Base-by-base conservation (phyloP, 2,888 invertebrate species). In the Agrochola lychnidis region DNA sequence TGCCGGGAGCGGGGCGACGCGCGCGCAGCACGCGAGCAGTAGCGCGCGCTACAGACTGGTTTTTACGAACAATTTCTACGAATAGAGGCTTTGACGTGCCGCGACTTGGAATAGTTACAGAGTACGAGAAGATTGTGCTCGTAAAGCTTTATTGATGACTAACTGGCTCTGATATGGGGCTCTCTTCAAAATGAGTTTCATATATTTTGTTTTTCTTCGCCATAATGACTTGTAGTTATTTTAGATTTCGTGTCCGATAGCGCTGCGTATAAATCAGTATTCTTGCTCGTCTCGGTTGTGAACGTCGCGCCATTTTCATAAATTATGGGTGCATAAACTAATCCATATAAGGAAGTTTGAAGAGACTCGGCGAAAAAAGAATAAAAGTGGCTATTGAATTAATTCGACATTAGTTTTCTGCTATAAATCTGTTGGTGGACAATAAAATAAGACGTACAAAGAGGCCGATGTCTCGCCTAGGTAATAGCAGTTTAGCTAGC, bases 21-120 rank as follows among this genome's bases (percentile, higher is more conserved):
- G 92, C 92, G 95, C 94, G 86, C 90, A 90, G 94, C 95, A 94
- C 96, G 94, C 95, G 95, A 93, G 92, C 93, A 84, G 93, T 93
- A 94, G 95, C 96, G 95, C 94, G 96, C 95, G 95, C 94, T 89
- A 90, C 89, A 89, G 92, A 94, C 95, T 93, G 91, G 95, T 95
- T 95, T 94, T 93, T 94, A 94, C 92, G 86, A 90, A 93, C 92
- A 89, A 93, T 92, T 96, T 95, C 96, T 95, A 95, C 94, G 96
- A 95, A 95, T 92, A 93, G 92, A 91, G 90, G 92, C 96, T 96
- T 96, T 96, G 96, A 95, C 93, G 92, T 91, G 92, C 95, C 94
- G 95, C 92, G 90, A 91, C 91, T 92, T 91, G 89, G 91, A 92
- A 93, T 92, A 89, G 89, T 91, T 89, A 83, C 81, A 84, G 80